phyloP scores from a whole-genome alignment of 1,140 invertebrate genomes.

The Psix sp. region DNA sequence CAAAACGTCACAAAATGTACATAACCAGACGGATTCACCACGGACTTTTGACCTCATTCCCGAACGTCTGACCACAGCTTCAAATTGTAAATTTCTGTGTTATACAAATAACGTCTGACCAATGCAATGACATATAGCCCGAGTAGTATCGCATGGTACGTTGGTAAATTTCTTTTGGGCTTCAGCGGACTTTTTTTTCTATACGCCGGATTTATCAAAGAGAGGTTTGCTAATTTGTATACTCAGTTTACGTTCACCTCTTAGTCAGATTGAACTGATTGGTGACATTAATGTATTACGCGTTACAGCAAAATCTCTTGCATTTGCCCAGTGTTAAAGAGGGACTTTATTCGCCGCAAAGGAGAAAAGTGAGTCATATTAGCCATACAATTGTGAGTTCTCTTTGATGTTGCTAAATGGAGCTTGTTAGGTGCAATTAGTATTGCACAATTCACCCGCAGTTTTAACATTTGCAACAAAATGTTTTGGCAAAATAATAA shows the following conservation, averaged over 20 bases:
- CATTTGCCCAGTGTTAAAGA: slow-evolving; percentile 29
- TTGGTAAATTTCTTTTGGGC: slow-evolving; percentile 41
- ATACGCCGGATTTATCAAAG: slow-evolving; percentile 32
- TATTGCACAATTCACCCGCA: not conserved
- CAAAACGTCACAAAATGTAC: slow-evolving; percentile 11
- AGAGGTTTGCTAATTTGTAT: slow-evolving; percentile 35
- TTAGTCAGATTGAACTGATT: slow-evolving; percentile 12
- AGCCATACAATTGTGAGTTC: slow-evolving; percentile 32
- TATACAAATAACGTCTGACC: not conserved
- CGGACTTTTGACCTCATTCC: no score
- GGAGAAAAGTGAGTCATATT: slow-evolving; percentile 50
- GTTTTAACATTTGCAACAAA: not conserved
- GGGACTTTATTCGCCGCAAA: slow-evolving; percentile 42
- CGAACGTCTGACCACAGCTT: not conserved
- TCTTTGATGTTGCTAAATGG: slow-evolving; percentile 28
- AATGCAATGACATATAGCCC: slow-evolving; percentile 43
- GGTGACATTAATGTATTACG: slow-evolving; percentile 17
- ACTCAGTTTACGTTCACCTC: no score
- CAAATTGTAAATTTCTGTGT: not conserved
- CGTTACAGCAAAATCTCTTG: slow-evolving; percentile 36
- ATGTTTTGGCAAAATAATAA: not conserved
- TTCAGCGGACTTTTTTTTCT: slow-evolving; percentile 32
- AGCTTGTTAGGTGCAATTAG: slow-evolving; percentile 1
- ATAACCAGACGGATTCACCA: slow-evolving; percentile 11
- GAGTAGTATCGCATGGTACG: slow-evolving; percentile 31